Percentiles rank a stretch among this genome's conserved stretches.
Conservation (phyloP, 2,113 vertebrate species). For the Chlorodrepanis virens region DNA sequence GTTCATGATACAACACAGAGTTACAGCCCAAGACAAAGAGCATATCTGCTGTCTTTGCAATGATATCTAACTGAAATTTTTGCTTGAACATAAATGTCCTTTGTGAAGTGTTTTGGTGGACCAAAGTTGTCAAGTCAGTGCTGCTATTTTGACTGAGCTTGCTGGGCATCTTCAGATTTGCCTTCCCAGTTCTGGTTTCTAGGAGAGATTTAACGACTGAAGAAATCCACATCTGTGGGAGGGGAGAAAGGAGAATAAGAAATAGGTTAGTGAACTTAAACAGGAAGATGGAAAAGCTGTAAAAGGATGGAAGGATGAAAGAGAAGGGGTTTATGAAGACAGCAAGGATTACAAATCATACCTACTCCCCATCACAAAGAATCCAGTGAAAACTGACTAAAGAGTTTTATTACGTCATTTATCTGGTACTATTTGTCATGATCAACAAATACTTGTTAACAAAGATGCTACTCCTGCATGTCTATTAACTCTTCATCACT, state of each 20-base stretch:
- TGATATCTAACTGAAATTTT: neutral
- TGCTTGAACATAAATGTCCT: neutral
- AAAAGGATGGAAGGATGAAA: neutral
- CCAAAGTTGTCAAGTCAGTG: neutral
- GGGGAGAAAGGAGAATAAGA: neutral
- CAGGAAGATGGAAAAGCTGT: neutral
- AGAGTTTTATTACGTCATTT: neutral
- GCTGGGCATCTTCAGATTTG: neutral
- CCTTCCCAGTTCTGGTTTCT: neutral
- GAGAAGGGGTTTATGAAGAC: neutral
- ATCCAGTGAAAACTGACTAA: neutral
- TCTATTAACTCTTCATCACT: neutral
- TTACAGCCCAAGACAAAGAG: neutral
- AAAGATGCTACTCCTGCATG: neutral
- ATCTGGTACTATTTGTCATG: neutral
- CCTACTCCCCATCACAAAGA: neutral
- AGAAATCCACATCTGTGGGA: neutral
- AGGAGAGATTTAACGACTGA: neutral
- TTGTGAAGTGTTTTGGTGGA: neutral
- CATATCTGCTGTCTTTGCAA: neutral
- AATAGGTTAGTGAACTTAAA: neutral
- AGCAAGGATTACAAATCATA: neutral
- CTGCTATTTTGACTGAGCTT: neutral
- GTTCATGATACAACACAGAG: neutral
- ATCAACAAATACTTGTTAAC: neutral